Evolutionary conservation across 2,113 vertebrate species (phyloP).

Genomic region (Amazona guildingii): DNA sequence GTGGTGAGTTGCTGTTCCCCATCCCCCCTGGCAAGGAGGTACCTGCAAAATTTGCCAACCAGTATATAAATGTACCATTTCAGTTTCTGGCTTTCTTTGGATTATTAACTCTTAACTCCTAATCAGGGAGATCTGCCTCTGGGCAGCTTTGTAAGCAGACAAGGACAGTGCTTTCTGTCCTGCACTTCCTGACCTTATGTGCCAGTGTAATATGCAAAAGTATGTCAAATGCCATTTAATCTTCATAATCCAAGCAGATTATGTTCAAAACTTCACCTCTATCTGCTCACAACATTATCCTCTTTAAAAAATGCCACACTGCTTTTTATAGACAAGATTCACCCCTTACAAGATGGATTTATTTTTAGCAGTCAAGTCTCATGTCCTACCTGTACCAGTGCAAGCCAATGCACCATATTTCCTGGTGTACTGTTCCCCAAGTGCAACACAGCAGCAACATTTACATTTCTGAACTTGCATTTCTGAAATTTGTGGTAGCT

Average conservation of each 20-base stretch:
- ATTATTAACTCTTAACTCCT: background rate
- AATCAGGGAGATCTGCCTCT: background rate
- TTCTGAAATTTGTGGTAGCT: background rate
- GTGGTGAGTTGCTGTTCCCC: background rate
- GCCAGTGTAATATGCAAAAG: constrained; percentile 21
- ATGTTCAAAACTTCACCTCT: constrained; percentile 34
- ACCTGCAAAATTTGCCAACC: background rate
- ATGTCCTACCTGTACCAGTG: background rate
- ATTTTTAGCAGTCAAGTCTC: background rate
- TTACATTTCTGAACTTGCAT: background rate
- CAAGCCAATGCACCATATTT: background rate
- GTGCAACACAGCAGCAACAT: background rate
- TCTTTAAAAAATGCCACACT: background rate
- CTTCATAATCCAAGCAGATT: constrained; percentile 59
- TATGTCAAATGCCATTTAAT: constrained; percentile 61
- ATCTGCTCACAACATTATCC: constrained; percentile 33
- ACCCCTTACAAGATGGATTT: background rate
- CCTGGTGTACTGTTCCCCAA: background rate
- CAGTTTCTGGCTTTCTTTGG: background rate
- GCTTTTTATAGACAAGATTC: background rate
- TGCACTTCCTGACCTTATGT: constrained; percentile 19
- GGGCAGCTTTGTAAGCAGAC: background rate
- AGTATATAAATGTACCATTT: background rate
- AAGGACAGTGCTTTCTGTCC: background rate
- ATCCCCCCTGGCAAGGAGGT: background rate